Conservation (phyloP, 2,113 vertebrate genomes). For the Eubucco bourcierii region DNA sequence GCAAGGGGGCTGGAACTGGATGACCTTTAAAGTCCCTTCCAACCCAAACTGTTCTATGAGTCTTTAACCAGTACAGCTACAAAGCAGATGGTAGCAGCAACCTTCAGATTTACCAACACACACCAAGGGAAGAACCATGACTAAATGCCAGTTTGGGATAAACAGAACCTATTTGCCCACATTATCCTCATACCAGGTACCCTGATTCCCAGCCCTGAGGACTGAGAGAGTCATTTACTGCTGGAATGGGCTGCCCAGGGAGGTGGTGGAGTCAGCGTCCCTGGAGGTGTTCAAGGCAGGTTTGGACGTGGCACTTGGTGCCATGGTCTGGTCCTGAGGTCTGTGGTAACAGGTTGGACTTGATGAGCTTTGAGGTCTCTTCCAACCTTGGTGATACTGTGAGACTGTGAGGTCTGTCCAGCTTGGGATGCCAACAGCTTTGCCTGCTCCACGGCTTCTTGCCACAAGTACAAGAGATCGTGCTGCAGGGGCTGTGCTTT, state of each 20-base stretch:
- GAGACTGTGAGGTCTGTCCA: background rate
- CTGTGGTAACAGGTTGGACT: no score
- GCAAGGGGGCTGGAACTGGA: no score
- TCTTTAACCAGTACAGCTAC: fast-evolving
- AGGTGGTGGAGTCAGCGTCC: no score
- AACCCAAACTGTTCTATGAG: no score
- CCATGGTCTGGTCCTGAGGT: no score
- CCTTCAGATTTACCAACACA: fast-evolving
- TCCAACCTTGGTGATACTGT: no score
- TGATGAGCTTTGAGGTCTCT: no score
- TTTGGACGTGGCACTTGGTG: no score
- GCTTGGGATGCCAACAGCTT: background rate
- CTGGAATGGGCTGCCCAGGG: no score
- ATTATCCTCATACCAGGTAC: background rate
- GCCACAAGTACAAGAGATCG: background rate
- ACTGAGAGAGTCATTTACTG: no score
- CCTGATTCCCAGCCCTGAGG: background rate
- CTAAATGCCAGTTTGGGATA: background rate
- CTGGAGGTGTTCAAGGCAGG: no score
- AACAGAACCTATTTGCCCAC: fast-evolving
- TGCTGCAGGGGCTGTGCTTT: background rate
- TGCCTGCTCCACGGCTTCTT: background rate
- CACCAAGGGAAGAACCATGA: background rate
- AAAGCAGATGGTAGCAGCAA: background rate
- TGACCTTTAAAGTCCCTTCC: no score